Percentiles rank a stretch among this genome's conserved stretches.
phyloP scores from a whole-genome alignment of 2,888 invertebrate species.

The Sarcophaga subvicina region DNA sequence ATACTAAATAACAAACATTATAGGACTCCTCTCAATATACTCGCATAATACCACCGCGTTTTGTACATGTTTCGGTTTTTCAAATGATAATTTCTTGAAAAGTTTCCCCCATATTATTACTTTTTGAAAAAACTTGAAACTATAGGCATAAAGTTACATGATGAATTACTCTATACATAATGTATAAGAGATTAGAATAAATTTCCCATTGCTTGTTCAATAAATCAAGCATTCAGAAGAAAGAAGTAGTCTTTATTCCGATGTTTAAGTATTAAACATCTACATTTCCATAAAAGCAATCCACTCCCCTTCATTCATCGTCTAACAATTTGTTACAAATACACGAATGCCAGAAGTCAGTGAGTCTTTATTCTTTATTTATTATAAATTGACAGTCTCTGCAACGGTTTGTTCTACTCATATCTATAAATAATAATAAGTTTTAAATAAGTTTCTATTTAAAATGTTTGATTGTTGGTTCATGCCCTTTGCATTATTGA shows the following conservation, averaged over 20 bases:
- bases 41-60: too few relatives aligned
- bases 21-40: constrained; percentile 12
- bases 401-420: constrained; percentile 12
- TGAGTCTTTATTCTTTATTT: constrained; percentile 41
- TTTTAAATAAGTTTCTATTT: not conserved
- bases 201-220: constrained; percentile 15
- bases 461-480: constrained; percentile 37
- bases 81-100: not conserved
- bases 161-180: constrained; percentile 40
- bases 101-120: constrained; percentile 36
- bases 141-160: constrained; percentile 14
- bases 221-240: constrained; percentile 11
- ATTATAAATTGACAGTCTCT: constrained; percentile 19
- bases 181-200: not conserved
- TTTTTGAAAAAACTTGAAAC: not conserved
- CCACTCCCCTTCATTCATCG: constrained; percentile 36
- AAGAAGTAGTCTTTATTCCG: constrained; percentile 53
- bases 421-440: not conserved
- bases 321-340: constrained; percentile 50
- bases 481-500: constrained; percentile 55
- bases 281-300: constrained; percentile 22
- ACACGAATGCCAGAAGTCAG: constrained; percentile 6
- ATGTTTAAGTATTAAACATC: constrained; percentile 32
- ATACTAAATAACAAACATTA: constrained; percentile 20
- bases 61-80: too few relatives aligned